Base-by-base conservation (phyloP, 2,888 invertebrate genomes). In the Chloromyia formosa region DNA sequence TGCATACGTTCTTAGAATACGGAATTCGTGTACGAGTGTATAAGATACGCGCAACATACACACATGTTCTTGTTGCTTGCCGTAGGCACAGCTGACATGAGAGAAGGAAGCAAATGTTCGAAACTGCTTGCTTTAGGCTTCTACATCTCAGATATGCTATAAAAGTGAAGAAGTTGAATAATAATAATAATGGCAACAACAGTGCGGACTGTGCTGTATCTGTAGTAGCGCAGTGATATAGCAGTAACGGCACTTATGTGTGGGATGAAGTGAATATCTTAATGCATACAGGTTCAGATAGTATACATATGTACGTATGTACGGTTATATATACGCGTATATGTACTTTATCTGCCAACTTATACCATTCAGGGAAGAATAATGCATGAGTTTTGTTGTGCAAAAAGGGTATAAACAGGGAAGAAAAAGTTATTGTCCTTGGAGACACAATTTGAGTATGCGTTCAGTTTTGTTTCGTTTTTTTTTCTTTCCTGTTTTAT, bases 111-210 rank as follows among this genome's bases (percentile, higher is more conserved):
- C 49, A 54, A 49, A 23, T 3, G 9, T 42, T 14, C 18, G 4
- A 45, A 14, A 20, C 66, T 45, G 42, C 14, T 10, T 45, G 20
- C 22, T 14, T 66, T 22, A 35, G 27, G 27, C 40, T 35, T 16
- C 45, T 45, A 45, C 45, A 45, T 16, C 18, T 16, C 16, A 42
- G 14, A 66, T 42, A 14, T 14, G 45, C 16, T 45, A 45, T 22
- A 53, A 69, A 69, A 69, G 68, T 18, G 27, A 69, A 69, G 54
- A 69, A 69, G 68, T 69, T 69, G 68, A 69, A 69, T 69, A 69
- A 69, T 69, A 69, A 69, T 54, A 22, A 18, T 16, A 62, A n/a
- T 35, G 22, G 7, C 23, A 61, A 10, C 61, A 61, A 61, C 35
- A 61, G 35, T 16, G n/a, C n/a, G 7, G 7, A 35, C 27, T 2